phyloP scores from a whole-genome alignment of 2,113 vertebrate genomes.

The Hippopotamus amphibius region DNA sequence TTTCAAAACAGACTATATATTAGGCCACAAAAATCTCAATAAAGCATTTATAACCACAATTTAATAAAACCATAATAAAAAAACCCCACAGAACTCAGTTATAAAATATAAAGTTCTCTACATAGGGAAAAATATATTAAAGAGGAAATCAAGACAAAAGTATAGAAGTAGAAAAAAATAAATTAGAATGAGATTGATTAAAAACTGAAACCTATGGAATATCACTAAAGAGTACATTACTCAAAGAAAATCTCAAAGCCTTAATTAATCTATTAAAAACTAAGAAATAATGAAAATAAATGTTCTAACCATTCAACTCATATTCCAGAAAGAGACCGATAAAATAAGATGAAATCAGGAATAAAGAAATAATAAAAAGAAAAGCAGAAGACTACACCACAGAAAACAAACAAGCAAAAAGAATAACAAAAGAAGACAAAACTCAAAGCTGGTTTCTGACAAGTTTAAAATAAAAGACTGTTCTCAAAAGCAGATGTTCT shows the following conservation, averaged over 20 bases:
- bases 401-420: background rate
- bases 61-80: background rate
- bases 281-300: background rate
- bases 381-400: background rate
- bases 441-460: background rate
- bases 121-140: background rate
- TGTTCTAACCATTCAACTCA: background rate
- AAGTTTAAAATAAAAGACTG: background rate
- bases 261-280: background rate
- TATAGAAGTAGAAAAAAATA: background rate
- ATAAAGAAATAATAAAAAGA: conserved; percentile 43
- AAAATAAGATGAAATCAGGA: background rate
- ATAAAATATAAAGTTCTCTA: background rate
- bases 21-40: background rate
- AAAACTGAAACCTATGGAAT: background rate
- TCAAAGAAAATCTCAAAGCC: background rate
- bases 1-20: background rate
- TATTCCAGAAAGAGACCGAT: background rate
- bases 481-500: background rate
- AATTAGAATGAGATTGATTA: background rate
- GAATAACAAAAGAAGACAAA: background rate
- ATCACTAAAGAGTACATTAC: background rate
- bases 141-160: conserved; percentile 21
- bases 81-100: background rate
- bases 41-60: background rate